Base-by-base conservation (phyloP, 2,113 vertebrate species). In the human region DNA sequence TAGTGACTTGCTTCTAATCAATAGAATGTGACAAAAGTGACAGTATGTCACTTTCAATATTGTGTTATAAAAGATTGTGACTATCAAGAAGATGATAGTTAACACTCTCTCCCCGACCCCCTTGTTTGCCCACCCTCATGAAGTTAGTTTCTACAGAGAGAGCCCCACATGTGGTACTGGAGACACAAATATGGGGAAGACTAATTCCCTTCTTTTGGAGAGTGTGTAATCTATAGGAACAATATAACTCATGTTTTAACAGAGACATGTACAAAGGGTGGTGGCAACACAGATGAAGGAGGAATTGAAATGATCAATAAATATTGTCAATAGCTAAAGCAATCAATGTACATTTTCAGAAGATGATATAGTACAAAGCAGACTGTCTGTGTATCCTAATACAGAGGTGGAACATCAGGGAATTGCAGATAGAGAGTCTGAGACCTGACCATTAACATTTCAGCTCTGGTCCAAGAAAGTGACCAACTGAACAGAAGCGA, bases 391-490 rank as follows among this genome's bases (percentile, higher is more conserved):
- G 45, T 40, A 76, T 57, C 52, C 52, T 73, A 52, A 25, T 18
- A n/a, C n/a, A 76, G 59, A 86, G 55, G 79, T 80, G 27, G 68
- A 91, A 2, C 50, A 43, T 76, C 55, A 80, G 32, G 8, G 43
- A 94, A 45, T 2, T 83, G 5, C 5, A 79, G 18, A 13, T 4
- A 50, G 25, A 80, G 75, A 73, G 57, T 38, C 38, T 75, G 55
- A 94, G n/a, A 80, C 75, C n/a, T 32, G 52, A 30, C 78, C 40
- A 20, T 57, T 64, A 82, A 38, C 38, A 86, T 89, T 89, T 93
- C 50, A 38, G 22, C 61, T 95, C 32, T 95, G 35, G 61, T 94
- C 43, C 38, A 89, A 94, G 59, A 55, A 96, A 85, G 40, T 83
- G 52, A 35, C 38, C 30, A 95, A 32, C n/a, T 90, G 0, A 8